Percentiles rank a stretch among this genome's conserved stretches.
These are phyloP conservation scores for Pseudococcus longispinus DNA, from an alignment of 2,888 invertebrate genomes.

Conservation along the genomic window DNA sequence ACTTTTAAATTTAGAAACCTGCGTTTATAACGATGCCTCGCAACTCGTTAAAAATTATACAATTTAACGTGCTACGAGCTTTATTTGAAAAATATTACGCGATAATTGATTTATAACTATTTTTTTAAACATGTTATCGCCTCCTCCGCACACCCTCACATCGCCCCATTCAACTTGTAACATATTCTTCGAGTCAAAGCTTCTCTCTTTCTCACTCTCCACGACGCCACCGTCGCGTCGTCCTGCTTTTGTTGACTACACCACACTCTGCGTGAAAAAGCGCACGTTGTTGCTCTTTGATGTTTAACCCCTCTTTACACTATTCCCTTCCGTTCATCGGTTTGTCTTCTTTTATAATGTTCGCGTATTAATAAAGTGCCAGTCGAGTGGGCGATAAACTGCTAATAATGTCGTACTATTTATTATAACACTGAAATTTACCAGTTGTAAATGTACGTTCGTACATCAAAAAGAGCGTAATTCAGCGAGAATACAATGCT, in stretches of 20 bases:
- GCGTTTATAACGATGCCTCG: not conserved
- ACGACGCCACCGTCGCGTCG: not conserved
- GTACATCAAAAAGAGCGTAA: not conserved
- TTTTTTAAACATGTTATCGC: not conserved
- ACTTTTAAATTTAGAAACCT: constrained; percentile 2
- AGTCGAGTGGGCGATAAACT: not conserved
- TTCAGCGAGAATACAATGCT: not conserved
- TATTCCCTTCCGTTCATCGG: not conserved
- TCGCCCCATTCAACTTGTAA: too few species aligned
- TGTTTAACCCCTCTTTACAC: not conserved
- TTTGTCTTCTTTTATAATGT: not conserved
- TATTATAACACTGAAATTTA: not conserved
- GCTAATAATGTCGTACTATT: constrained; percentile 13
- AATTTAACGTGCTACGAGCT: not conserved
- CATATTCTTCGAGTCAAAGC: not conserved
- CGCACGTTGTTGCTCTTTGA: not conserved
- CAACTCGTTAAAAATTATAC: not conserved
- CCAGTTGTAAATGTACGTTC: not conserved
- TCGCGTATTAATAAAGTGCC: not conserved
- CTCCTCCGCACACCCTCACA: not conserved
- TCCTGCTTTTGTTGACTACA: not conserved
- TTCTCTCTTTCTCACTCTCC: not conserved
- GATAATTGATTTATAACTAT: constrained; percentile 16
- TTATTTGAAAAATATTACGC: constrained; percentile 2
- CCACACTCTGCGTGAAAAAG: not conserved